phyloP scores from a whole-genome alignment of 2,888 invertebrate species.

The Zygaena filipendulae region DNA sequence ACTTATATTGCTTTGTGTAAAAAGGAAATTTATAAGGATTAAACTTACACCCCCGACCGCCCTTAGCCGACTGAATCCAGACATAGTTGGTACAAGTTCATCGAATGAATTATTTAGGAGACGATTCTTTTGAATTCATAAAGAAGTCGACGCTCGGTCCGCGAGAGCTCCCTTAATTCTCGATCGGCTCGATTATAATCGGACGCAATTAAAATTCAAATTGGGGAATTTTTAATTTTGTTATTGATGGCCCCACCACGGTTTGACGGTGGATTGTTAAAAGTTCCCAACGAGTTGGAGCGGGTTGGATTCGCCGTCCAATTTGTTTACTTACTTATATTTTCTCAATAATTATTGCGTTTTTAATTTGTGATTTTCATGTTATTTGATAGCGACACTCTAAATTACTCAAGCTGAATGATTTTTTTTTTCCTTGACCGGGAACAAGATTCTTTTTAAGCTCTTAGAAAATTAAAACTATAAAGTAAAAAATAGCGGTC shows the following conservation, averaged over 20 bases:
- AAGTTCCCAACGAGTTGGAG: slow-evolving; percentile 41
- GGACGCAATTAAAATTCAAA: slow-evolving; percentile 66
- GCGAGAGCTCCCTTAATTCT: slow-evolving; percentile 47
- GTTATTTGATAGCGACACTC: too few relatives aligned
- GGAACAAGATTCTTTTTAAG: too few relatives aligned
- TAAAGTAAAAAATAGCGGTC: too few relatives aligned
- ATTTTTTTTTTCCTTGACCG: too few relatives aligned
- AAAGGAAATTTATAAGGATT: slow-evolving; percentile 70
- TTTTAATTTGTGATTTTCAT: too few relatives aligned
- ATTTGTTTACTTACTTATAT: slow-evolving; percentile 44
- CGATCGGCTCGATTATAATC: slow-evolving; percentile 60
- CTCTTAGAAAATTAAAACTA: too few relatives aligned
- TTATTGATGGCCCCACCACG: slow-evolving; percentile 61
- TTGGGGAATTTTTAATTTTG: slow-evolving; percentile 66
- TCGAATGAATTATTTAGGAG: slow-evolving; percentile 53
- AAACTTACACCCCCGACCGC: slow-evolving; percentile 52
- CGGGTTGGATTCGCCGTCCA: slow-evolving; percentile 34
- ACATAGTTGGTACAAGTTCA: slow-evolving; percentile 40
- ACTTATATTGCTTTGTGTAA: slow-evolving; percentile 71
- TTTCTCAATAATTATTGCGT: slow-evolving; percentile 17
- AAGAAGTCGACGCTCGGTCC: slow-evolving; percentile 23
- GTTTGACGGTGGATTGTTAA: slow-evolving; percentile 51
- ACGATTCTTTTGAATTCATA: slow-evolving; percentile 46
- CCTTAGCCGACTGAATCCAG: slow-evolving; percentile 31
- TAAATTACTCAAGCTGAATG: too few relatives aligned